Percentiles rank a stretch among this genome's conserved stretches.
Conservation (phyloP, 2,113 vertebrate species). For the Aspiorhynchus laticeps region DNA sequence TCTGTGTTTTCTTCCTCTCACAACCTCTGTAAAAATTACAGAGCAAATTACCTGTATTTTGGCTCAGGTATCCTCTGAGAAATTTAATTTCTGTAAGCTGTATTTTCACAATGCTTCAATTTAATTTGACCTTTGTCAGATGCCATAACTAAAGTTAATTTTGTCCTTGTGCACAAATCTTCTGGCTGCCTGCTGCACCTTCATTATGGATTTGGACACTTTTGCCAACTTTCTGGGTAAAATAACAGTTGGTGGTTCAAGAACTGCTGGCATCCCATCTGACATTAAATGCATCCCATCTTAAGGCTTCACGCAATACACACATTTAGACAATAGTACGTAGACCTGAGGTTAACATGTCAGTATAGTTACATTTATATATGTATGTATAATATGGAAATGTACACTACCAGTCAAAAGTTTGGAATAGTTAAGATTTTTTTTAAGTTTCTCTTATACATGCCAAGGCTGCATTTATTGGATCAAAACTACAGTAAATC, state of each 20-base stretch:
- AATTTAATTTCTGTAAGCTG: background rate
- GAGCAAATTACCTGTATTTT: background rate
- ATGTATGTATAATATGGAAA: background rate
- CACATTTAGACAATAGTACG: too few relatives aligned
- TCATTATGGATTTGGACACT: background rate
- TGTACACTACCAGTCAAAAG: too few relatives aligned
- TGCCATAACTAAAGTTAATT: background rate
- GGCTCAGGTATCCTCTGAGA: background rate
- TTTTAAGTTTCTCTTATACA: background rate
- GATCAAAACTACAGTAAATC: too few relatives aligned
- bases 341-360: background rate
- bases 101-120: background rate
- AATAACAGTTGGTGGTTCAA: conserved; percentile 34
- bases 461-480: too few relatives aligned
- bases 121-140: conserved; percentile 3
- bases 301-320: background rate
- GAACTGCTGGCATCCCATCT: conserved; percentile 25
- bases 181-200: background rate
- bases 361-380: background rate
- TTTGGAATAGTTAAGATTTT: background rate
- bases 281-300: conserved; percentile 9
- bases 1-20: background rate
- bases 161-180: background rate
- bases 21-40: background rate
- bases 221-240: conserved; percentile 9